Conservation (phyloP, 64 coral and sea anemone genomes). For the Acropora tenuis region DNA sequence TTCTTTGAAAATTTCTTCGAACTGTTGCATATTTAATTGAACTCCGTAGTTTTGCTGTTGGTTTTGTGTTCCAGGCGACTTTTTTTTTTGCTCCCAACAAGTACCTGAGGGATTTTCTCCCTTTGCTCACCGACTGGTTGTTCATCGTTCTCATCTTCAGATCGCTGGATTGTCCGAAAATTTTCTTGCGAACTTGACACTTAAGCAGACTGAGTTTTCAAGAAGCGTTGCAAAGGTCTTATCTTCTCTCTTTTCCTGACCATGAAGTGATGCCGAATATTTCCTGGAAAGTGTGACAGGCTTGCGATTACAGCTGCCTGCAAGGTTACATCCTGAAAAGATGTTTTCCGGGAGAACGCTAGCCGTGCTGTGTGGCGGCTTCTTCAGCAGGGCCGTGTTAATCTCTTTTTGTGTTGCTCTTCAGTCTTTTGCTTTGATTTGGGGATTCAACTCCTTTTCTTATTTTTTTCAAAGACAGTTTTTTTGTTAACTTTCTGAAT, state of each 20-base stretch:
- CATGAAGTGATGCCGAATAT: background rate
- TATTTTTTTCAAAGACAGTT: too few relatives aligned
- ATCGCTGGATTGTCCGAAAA: background rate
- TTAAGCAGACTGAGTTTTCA: background rate
- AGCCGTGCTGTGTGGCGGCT: background rate
- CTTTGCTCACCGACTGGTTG: background rate
- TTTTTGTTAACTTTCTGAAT: too few relatives aligned
- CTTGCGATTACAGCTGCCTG: background rate
- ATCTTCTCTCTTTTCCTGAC: background rate
- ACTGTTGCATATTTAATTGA: slow-evolving; percentile 42
- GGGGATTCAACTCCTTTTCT: too few relatives aligned
- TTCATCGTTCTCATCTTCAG: background rate
- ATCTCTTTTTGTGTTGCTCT: too few relatives aligned
- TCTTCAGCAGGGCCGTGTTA: too few relatives aligned
- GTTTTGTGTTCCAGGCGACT: background rate
- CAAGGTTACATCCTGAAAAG: background rate
- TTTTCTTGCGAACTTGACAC: background rate
- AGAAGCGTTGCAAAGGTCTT: too few relatives aligned
- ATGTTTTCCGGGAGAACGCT: background rate
- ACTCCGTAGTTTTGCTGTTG: background rate
- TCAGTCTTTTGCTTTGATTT: too few relatives aligned
- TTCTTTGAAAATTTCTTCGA: slow-evolving; percentile 65
- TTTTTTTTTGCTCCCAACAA: background rate
- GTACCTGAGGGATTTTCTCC: too few relatives aligned
- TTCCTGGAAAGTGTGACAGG: background rate